Conservation (phyloP, 1,140 invertebrate genomes). For the Lordiphosa stackelbergi region DNA sequence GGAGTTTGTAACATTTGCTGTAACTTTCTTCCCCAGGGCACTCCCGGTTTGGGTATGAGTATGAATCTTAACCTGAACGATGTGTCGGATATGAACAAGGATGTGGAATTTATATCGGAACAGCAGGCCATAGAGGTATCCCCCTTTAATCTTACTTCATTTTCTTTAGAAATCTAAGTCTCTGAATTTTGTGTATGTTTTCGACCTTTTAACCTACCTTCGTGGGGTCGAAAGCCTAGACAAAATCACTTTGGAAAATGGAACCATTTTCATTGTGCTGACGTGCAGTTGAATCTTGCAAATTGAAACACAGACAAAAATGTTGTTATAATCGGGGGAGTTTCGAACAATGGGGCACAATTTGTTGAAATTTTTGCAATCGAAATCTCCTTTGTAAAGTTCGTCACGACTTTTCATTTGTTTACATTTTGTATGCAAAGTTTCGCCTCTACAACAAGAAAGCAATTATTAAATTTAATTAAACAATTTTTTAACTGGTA, state of each 20-base stretch:
- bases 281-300: conserved; percentile 51
- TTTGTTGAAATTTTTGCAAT: too few species aligned
- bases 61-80: conserved; percentile 39
- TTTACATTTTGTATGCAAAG: too few species aligned
- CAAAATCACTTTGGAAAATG: conserved; percentile 22
- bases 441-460: not conserved
- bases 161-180: conserved; percentile 7
- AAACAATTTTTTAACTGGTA: conserved; percentile 19
- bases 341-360: conserved; percentile 15
- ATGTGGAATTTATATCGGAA: conserved; percentile 79
- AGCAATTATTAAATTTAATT: conserved; percentile 20
- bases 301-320: conserved; percentile 19
- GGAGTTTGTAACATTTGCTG: too few species aligned
- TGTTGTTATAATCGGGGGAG: conserved; percentile 58
- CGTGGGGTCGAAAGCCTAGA: conserved; percentile 13
- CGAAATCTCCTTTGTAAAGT: not conserved
- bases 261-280: conserved; percentile 52
- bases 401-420: too few species aligned
- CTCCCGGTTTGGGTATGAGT: conserved; percentile 40
- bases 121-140: conserved; percentile 78
- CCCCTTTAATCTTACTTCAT: not conserved
- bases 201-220: conserved; percentile 1
- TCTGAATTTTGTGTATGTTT: conserved; percentile 10
- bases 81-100: conserved; percentile 65
- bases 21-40: conserved; percentile 21